These are phyloP conservation scores for fruit fly (Drosophila melanogaster) DNA, from an alignment of 1,140 invertebrate genomes.

Conservation along the genomic window Release_6_plus_ISO1_MT NT_033777.3:30518001-30518500, in stretches of 20 bases:
- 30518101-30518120: conserved; percentile 48
- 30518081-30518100: conserved; percentile 73
- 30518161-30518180: conserved; percentile 59
- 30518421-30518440: conserved; percentile 91
- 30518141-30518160: conserved; percentile 37
- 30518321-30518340: conserved; percentile 90
- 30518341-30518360: conserved; percentile 97
- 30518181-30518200: conserved; percentile 61
- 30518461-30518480: conserved; percentile 86
- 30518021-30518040: conserved; percentile 22
- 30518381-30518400: conserved; percentile 87
- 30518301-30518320: conserved; percentile 43
- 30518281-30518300: conserved; percentile 46
- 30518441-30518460: conserved; percentile 87
- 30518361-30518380: conserved; percentile 90
- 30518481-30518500: conserved; percentile 75
- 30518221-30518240: conserved; percentile 55
- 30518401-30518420: conserved; percentile 91
- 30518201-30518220: conserved; percentile 49
- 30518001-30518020: conserved; percentile 60
- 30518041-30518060: conserved; percentile 84
- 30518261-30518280: conserved; percentile 8
- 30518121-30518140: conserved; percentile 79
- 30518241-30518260: background rate
- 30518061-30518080: conserved; percentile 76